phyloP scores from a whole-genome alignment of 2,888 invertebrate genomes.

The Ectropis crepuscularia region DNA sequence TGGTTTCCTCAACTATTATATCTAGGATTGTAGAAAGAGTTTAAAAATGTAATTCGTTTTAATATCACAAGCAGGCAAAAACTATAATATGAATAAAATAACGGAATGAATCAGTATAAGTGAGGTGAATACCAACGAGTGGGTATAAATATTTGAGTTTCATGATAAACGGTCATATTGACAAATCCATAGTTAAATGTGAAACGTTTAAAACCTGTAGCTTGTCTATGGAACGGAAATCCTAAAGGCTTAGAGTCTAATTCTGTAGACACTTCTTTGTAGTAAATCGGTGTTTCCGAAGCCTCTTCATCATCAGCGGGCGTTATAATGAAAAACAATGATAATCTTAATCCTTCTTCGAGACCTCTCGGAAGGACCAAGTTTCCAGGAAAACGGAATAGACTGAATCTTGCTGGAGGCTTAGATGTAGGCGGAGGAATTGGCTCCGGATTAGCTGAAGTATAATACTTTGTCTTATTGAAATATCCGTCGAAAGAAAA shows the following conservation, averaged over 20 bases:
- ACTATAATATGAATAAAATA: too few species aligned
- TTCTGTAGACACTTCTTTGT: conserved; percentile 51
- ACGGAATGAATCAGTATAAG: conserved; percentile 56
- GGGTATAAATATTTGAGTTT: conserved; percentile 48
- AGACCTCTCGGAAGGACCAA: conserved; percentile 69
- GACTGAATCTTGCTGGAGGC: conserved; percentile 33
- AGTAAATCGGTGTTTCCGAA: conserved; percentile 45
- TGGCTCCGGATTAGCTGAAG: too few species aligned
- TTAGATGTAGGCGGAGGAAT: conserved; percentile 16
- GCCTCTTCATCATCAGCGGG: conserved; percentile 46
- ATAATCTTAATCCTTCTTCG: conserved; percentile 65
- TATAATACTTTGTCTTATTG: conserved; percentile 39
- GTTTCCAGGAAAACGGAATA: conserved; percentile 71
- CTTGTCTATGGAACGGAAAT: conserved; percentile 73
- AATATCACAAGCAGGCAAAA: too few species aligned
- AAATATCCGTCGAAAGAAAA: conserved; percentile 61
- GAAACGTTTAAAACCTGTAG: conserved; percentile 47
- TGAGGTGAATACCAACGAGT: conserved; percentile 62
- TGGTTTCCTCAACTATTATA: too few species aligned
- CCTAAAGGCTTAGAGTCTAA: conserved; percentile 68
- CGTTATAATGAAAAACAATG: conserved; percentile 70
- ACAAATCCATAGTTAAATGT: conserved; percentile 70
- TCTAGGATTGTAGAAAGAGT: too few species aligned
- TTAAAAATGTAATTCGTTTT: too few species aligned
- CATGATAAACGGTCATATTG: conserved; percentile 68